Conservation (phyloP, 2,113 vertebrate genomes). For the Tachycineta bicolor region DNA sequence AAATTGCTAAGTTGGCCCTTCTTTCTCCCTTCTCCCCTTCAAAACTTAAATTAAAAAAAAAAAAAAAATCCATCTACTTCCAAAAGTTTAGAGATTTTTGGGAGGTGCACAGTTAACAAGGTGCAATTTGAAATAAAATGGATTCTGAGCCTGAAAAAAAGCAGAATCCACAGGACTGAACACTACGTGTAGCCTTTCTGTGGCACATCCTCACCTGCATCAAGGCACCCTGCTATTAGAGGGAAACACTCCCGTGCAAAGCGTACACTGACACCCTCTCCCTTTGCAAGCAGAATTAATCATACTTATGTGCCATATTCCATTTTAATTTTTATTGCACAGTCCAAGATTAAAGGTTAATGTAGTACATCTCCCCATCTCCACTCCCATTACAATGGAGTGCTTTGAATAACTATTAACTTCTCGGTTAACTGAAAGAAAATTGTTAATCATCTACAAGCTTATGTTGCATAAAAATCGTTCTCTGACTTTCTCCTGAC, state of each 20-base stretch:
- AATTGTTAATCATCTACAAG: slow-evolving; percentile 76
- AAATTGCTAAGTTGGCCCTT: not conserved
- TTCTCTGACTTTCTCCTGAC: slow-evolving; percentile 56
- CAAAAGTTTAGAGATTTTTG: not conserved
- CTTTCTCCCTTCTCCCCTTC: not conserved
- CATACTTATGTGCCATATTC: slow-evolving; percentile 58
- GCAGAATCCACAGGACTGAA: not conserved
- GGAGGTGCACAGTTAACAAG: not conserved
- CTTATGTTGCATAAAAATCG: slow-evolving; percentile 66
- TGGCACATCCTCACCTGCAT: not conserved
- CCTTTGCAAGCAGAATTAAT: slow-evolving; percentile 59
- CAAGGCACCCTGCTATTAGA: not conserved
- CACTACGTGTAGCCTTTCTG: not conserved
- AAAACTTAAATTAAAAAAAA: not conserved
- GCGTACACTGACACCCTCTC: slow-evolving; percentile 22
- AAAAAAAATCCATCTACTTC: not conserved
- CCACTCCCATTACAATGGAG: slow-evolving; percentile 59
- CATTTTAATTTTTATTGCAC: slow-evolving; percentile 65
- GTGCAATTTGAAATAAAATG: not conserved
- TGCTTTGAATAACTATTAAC: slow-evolving; percentile 76
- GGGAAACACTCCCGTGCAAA: not conserved
- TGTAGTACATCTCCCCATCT: slow-evolving; percentile 48
- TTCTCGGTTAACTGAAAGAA: slow-evolving; percentile 70
- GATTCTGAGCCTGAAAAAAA: not conserved
- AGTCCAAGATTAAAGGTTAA: slow-evolving; percentile 72